These are phyloP conservation scores for Cantharis rustica DNA, from an alignment of 2,888 invertebrate species.

Conservation along the genomic window DNA sequence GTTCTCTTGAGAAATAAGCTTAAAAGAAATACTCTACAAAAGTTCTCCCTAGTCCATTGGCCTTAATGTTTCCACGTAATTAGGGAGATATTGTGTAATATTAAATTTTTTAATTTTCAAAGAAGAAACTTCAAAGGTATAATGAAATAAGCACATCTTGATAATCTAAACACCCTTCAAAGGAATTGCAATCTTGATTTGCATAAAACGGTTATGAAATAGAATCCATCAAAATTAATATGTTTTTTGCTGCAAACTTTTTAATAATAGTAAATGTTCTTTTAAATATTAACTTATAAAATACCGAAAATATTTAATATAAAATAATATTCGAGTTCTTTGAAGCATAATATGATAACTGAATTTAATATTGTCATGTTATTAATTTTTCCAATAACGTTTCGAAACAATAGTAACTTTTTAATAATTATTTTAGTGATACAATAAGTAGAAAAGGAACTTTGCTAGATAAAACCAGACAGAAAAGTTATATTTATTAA, in stretches of 20 bases:
- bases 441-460: too few relatives aligned
- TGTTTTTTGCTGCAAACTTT: not conserved
- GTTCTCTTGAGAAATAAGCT: not conserved
- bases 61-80: not conserved
- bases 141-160: not conserved
- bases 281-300: not conserved
- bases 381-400: not conserved
- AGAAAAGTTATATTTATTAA: too few relatives aligned
- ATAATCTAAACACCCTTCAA: not conserved
- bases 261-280: not conserved
- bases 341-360: not conserved
- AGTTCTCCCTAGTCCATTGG: not conserved
- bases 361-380: not conserved
- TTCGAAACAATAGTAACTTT: too few relatives aligned
- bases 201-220: not conserved
- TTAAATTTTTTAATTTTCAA: not conserved
- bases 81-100: not conserved
- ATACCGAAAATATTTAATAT: not conserved
- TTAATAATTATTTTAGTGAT: too few relatives aligned
- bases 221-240: not conserved
- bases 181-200: not conserved
- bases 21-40: not conserved
- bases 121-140: not conserved
- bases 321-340: not conserved
- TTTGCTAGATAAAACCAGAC: too few relatives aligned